Conservation (phyloP, 64 coral and sea anemone genomes). For the Acropora yongei region DNA sequence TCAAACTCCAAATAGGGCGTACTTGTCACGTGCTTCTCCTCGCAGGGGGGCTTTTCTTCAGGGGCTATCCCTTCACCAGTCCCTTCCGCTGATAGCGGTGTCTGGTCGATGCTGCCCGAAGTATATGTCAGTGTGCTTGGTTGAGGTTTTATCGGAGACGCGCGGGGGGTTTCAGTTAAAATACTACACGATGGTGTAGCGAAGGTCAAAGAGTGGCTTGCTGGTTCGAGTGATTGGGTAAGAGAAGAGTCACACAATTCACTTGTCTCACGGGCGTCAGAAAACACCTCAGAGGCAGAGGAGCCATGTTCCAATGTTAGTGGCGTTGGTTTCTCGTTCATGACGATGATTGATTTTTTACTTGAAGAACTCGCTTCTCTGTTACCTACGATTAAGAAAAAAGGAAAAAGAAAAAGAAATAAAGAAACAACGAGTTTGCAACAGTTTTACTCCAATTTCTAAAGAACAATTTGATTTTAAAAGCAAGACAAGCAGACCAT, state of each 20-base stretch:
- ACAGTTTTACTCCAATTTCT: too few species aligned
- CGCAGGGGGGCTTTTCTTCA: slow-evolving; percentile 30
- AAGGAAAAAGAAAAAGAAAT: background rate
- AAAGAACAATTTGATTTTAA: too few species aligned
- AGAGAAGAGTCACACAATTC: background rate
- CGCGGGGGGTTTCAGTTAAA: background rate
- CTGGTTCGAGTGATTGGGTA: background rate
- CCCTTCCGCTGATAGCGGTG: background rate
- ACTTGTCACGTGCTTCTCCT: slow-evolving; percentile 46
- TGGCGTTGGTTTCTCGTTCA: background rate
- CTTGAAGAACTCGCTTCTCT: background rate
- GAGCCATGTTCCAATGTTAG: background rate
- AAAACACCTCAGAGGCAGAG: background rate
- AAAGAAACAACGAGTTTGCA: too few species aligned
- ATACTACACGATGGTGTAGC: slow-evolving; percentile 23
- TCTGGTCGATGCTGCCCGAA: background rate
- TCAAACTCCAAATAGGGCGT: slow-evolving; percentile 25
- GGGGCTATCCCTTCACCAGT: background rate
- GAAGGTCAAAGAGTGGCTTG: slow-evolving; percentile 17
- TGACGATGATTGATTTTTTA: background rate
- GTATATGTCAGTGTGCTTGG: background rate
- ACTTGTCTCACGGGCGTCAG: background rate
- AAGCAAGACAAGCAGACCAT: background rate
- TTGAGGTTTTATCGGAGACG: background rate
- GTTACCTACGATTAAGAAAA: background rate